A percentile compares a stretch with the other conserved stretches of the same genome.
Evolutionary conservation across 1,140 invertebrate species (phyloP).

Genomic region (Aphelenchoides besseyi): DNA sequence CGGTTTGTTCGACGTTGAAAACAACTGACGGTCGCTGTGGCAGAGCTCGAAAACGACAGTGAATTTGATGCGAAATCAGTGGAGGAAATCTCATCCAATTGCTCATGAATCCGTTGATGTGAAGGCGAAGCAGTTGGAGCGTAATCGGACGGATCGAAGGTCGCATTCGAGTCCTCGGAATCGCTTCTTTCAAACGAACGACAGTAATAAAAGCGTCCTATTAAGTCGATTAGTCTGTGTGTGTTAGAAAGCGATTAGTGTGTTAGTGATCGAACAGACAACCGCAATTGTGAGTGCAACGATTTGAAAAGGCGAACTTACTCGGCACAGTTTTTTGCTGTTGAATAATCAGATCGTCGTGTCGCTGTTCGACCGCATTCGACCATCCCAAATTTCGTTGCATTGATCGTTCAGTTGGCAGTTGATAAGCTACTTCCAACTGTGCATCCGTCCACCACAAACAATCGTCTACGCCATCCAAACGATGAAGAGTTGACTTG

Average conservation of each 20-base stretch:
- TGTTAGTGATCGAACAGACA: too few relatives aligned
- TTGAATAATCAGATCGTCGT: background rate
- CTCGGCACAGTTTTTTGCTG: slow-evolving; percentile 13
- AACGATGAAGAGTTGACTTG: slow-evolving; percentile 16
- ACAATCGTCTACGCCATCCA: slow-evolving; percentile 53
- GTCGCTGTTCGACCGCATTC: background rate
- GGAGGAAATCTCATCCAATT: background rate
- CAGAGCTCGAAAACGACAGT: background rate
- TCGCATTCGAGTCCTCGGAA: slow-evolving; percentile 1
- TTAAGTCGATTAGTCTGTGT: background rate
- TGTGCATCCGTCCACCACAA: slow-evolving; percentile 52
- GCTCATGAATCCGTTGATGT: background rate
- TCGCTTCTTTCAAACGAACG: slow-evolving; percentile 2
- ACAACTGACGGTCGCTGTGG: background rate
- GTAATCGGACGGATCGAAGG: background rate
- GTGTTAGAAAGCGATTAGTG: slow-evolving; percentile 7
- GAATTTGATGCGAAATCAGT: background rate
- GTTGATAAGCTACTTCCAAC: slow-evolving; percentile 53
- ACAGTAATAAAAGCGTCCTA: background rate
- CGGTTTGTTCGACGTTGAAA: background rate
- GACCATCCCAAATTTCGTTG: background rate
- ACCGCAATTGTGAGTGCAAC: slow-evolving; percentile 1
- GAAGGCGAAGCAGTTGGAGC: background rate
- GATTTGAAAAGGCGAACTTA: slow-evolving; percentile 3
- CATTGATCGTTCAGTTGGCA: slow-evolving; percentile 52